Percentiles rank a stretch among this genome's conserved stretches.
Conservation (phyloP, 1,140 invertebrate genomes). For the Planococcus citri region DNA sequence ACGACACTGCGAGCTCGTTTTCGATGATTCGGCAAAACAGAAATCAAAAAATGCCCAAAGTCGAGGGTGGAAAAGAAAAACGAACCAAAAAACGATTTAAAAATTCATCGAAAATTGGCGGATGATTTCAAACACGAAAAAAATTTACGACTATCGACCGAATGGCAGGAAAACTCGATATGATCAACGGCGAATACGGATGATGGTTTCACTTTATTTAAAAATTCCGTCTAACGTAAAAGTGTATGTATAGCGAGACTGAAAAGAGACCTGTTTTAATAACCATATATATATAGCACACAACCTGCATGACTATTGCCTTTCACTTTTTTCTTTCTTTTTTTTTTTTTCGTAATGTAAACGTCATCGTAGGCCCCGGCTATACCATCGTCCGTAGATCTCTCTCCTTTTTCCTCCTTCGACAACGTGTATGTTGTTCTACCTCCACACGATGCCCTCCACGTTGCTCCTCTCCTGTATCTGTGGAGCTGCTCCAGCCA, state of each 20-base stretch:
- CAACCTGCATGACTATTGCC: conserved; percentile 14
- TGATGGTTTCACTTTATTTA: conserved; percentile 4
- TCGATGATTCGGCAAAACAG: not conserved
- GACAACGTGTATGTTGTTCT: not conserved
- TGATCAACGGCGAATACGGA: not conserved
- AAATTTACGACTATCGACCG: not conserved
- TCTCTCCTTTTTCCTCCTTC: not conserved
- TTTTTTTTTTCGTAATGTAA: not conserved
- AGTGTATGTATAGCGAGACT: not conserved
- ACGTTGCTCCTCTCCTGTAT: too few relatives aligned
- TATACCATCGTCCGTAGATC: not conserved
- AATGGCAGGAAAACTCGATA: not conserved
- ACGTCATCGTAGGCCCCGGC: not conserved
- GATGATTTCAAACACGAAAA: too few relatives aligned
- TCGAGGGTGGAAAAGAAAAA: not conserved
- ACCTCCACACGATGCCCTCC: not conserved
- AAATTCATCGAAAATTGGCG: too few relatives aligned
- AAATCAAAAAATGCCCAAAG: not conserved
- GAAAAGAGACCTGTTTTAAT: conserved; percentile 16
- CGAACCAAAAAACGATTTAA: too few relatives aligned
- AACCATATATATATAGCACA: conserved; percentile 16
- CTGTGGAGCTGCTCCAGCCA: too few relatives aligned
- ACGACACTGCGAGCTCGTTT: not conserved
- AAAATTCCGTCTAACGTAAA: not conserved
- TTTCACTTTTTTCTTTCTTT: conserved; percentile 14